Evolutionary conservation across 23 tunicate species (phyloP).

Genomic region (Ciona savignyi): DNA sequence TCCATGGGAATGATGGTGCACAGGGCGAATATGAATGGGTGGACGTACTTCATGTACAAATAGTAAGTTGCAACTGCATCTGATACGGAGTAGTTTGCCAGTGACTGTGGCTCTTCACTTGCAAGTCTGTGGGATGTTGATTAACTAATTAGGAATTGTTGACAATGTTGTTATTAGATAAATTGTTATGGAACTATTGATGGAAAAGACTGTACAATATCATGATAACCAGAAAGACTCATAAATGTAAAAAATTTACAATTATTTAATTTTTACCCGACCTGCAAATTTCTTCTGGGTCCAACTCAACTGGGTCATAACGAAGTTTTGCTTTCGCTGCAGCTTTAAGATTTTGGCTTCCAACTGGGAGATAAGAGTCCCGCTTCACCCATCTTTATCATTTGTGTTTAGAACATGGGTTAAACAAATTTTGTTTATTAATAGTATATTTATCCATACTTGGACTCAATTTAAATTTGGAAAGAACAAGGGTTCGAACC

Average conservation of each 20-base stretch:
- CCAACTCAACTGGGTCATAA: slow-evolving; percentile 94
- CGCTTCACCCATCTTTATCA: slow-evolving; percentile 99
- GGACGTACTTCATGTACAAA: slow-evolving; percentile 97
- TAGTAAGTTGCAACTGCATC: slow-evolving; percentile 99
- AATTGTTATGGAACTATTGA: background rate
- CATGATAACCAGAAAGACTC: background rate
- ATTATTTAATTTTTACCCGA: no score
- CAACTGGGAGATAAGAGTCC: slow-evolving; percentile 95
- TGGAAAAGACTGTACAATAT: background rate
- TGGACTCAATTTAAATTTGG: no score
- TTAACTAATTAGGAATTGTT: no score
- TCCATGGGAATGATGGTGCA: slow-evolving; percentile 99
- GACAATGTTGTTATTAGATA: background rate
- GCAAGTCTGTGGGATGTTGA: slow-evolving; percentile 40
- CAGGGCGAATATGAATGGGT: slow-evolving; percentile 95
- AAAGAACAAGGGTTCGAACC: no score
- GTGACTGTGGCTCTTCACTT: slow-evolving; percentile 86
- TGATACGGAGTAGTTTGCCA: slow-evolving; percentile 95
- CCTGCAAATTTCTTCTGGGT: slow-evolving; percentile 96
- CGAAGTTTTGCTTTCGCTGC: slow-evolving; percentile 96
- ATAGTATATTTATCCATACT: no score
- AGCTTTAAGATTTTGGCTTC: slow-evolving; percentile 86
- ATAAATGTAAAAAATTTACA: no score
- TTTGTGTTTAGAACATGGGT: no score
- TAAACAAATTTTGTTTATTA: background rate